Base-by-base conservation (phyloP, 2,888 invertebrate genomes). In the Anagyrus pseudococci region DNA sequence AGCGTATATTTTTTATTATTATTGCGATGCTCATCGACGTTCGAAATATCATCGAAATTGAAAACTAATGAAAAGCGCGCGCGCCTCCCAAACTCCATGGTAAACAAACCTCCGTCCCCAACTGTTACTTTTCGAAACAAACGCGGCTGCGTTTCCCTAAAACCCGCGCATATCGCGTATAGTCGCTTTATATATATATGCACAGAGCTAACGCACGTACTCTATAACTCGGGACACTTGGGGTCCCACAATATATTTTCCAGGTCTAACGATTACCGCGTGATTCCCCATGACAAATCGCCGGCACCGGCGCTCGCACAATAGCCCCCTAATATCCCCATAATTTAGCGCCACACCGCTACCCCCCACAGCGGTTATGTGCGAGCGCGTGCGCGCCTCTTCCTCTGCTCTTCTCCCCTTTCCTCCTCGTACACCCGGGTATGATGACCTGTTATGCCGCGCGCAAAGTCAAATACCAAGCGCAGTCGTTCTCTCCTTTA, bases 201-300 rank as follows among this genome's bases (percentile, higher is more conserved):
- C n/a, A n/a, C n/a, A n/a, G n/a, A n/a, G n/a, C n/a, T n/a, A n/a
- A n/a, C n/a, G n/a, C n/a, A n/a, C n/a, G n/a, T n/a, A n/a, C n/a
- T n/a, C n/a, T n/a, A n/a, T n/a, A n/a, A n/a, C n/a, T n/a, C n/a
- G n/a, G n/a, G n/a, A n/a, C 25, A 6, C 23, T 48, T 33, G 33
- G 13, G n/a, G n/a, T 15, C 3, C 20, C 43, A 29, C 15, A 13
- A 22, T 23, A 17, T 10, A 20, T 4, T 13, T 25, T 33, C 46
- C 33, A 7, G 37, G 15, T 33, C 1, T 8, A 52, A 41, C 57
- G 58, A 62, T 58, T 58, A 58, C 63, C 64, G 60, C 63, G 65
- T 67, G 72, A 13, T 71, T 71, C 69, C 68, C 69, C 59, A 69
- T 66, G 71, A 73, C 73, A 75, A 77, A 76, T 76, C 72, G 73